These are phyloP conservation scores for Nipponacmea schrenckii DNA, from an alignment of 2,888 invertebrate genomes.

Conservation along the genomic window DNA sequence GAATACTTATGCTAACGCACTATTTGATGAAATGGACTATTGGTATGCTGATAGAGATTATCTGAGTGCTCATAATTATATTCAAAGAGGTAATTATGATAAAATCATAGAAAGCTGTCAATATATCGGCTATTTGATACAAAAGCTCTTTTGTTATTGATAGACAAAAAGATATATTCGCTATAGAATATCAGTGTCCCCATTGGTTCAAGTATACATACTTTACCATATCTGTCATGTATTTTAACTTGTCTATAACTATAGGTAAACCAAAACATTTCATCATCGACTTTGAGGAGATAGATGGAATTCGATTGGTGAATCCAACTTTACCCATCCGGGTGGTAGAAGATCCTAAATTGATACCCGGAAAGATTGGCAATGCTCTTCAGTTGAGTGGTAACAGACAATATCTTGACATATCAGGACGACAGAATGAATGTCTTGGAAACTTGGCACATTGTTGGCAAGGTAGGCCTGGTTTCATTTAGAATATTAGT, in stretches of 20 bases:
- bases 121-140: no score
- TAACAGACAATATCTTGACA: slow-evolving; percentile 58
- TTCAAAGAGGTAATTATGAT: slow-evolving; percentile 60
- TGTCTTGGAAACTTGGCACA: slow-evolving; percentile 60
- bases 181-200: not conserved
- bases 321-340: slow-evolving; percentile 39
- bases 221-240: no score
- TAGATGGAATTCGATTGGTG: slow-evolving; percentile 36
- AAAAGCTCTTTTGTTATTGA: no score
- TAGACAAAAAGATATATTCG: no score
- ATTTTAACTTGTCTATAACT: no score
- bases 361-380: slow-evolving; percentile 54
- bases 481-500: not conserved
- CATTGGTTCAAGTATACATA: no score
- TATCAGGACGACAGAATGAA: slow-evolving; percentile 48
- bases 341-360: slow-evolving; percentile 39
- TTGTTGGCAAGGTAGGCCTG: slow-evolving; percentile 41
- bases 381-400: slow-evolving; percentile 58
- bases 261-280: slow-evolving; percentile 53
- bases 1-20: slow-evolving; percentile 50
- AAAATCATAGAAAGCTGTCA: no score
- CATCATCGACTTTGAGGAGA: slow-evolving; percentile 52
- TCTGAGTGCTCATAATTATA: slow-evolving; percentile 59
- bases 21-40: slow-evolving; percentile 63
- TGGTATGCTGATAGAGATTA: slow-evolving; percentile 65